Base-by-base conservation (phyloP, 2,113 vertebrate genomes). In the Anarhynchus alexandrinus region DNA sequence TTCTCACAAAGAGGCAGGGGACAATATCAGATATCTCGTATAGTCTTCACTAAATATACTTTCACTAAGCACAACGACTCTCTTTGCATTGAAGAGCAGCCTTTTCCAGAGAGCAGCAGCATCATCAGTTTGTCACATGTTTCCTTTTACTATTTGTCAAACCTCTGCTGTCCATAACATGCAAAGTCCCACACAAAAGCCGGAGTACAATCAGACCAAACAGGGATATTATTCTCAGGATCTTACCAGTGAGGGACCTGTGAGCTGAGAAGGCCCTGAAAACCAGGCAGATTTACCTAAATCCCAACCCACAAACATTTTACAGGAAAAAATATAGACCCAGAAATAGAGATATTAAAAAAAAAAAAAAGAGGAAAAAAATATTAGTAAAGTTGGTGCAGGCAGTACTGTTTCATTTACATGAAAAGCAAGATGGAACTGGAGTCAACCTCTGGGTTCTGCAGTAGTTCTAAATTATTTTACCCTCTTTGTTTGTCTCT, bases 111-210 rank as follows among this genome's bases (percentile, higher is more conserved):
- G 72, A 71, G 90, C 82, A 91, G 70, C 85, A 79, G 52, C 61
- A 89, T 34, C 95, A 94, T 88, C 94, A 94, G 12, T 94, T 95
- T 93, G 86, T 97, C 96, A 96, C 91, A 58, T 95, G 97, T 90
- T 92, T 76, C n/a, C 70, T 61, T 52, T 27, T 29, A 54, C 82
- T 87, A n/a, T 79, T 47, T 79, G 90, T 92, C 64, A 85, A 93
- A 88, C 65, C 66, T 74, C 38, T 70, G 43, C 71, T 79, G 74
- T 26, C 88, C 76, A 5, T 2, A 93, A 67, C 5, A 11, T 5
- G 57, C 54, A 66, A 49, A 89, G 34, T 82, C 34, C 45, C 70
- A 17, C 58, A 82, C 29, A 96, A 93, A 94, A 92, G 82, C 47
- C 13, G 19, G 45, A 55, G 51, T 3, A 78, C 26, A 77, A 15